Base-by-base conservation (phyloP, 1,140 invertebrate species). In the Phortica variegata region DNA sequence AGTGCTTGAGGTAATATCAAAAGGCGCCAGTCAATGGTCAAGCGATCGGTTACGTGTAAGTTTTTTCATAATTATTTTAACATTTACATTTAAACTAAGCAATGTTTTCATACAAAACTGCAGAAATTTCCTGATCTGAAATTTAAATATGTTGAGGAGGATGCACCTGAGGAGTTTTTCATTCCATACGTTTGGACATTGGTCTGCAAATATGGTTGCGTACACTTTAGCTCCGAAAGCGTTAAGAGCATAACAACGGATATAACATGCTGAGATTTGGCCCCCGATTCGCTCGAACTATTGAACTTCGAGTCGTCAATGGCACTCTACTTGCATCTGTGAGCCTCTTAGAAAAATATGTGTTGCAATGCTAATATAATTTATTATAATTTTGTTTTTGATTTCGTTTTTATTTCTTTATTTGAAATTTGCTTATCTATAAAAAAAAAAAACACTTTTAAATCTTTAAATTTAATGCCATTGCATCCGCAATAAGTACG, bases 101-200 rank as follows among this genome's bases (percentile, higher is more conserved):
- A 49, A 10, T 63, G 63, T 61, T 71, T 81, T n/a, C n/a, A n/a
- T n/a, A n/a, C n/a, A n/a, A n/a, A n/a, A n/a, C n/a, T 85, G 10
- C 77, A 96, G 91, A 97, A 96, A 88, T 98, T 98, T 77, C 95
- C 97, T 1, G 96, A 98, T 62, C 78, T 99, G 34, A 98, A 97
- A 77, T 99, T 98, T 79, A 93, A 95, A 58, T 99, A 99, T 73
- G 95, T 99, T 0, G 97, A 99, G 80, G 97, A 99, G 79, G 95
- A 98, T 51, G 88, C 93, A 49, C 97, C 96, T 0, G 95, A 98
- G 76, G 95, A 98, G 69, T 99, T 99, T 80, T 99, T 99, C 79
- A 94, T 98, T 63, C 97, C 97, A 7, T 99, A 99, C 75, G 89
- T 98, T 29, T 99, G 97, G 97, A 88, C 90, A 9, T 80, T 99